Evolutionary conservation across 2,888 invertebrate genomes (phyloP), one percentile per base, ranked within the genome.

Genomic region (Carcina quercana): DNA sequence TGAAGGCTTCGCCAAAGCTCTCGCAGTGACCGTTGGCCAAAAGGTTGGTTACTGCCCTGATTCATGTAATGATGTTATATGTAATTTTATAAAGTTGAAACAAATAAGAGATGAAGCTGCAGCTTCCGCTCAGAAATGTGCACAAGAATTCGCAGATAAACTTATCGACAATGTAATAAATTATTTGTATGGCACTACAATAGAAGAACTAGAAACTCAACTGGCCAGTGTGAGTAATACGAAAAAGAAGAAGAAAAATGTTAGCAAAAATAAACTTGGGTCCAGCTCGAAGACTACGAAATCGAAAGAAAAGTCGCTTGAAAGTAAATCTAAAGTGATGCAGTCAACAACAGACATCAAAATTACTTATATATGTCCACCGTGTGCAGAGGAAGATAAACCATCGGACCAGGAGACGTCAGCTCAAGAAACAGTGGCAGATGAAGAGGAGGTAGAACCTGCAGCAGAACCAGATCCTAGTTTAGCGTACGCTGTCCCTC

Each of bases 1-100:
- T 3, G 62, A 75, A 44, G 90, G 89, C 1, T 82, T 90, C 30
- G 83, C 69, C 0, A 86, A 84, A 40, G 89, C 88, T 1, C 46
- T 90, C 12, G 78, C 85, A 12, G 66, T 90, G 43, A 79, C 85
- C 11, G 50, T 86, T 6, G 89, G 89, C 1, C 85, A 79, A 49
- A 66, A 66, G 32, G 70, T 85, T 3, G 88, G 89, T 54, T 75
- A 62, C 45, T 61, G 75, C 24, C 42, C 59, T 11, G 56, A 70
- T 1, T 71, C 83, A 5, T 89, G 89, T 19, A 65, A 84, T 40
- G 70, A 68, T 36, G 79, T 86, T 12, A 66, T 85, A 3, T 60
- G 68, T 43, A 66, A 73, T 41, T 47, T 79, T 20, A 66, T 83
- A 20, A 62, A 67, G 51, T 45, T 58, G 1, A 82, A 80, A 42